Evolutionary conservation across 1,140 invertebrate genomes (phyloP), one percentile per base, ranked within the genome.

Genomic region (Papilio machaon): DNA sequence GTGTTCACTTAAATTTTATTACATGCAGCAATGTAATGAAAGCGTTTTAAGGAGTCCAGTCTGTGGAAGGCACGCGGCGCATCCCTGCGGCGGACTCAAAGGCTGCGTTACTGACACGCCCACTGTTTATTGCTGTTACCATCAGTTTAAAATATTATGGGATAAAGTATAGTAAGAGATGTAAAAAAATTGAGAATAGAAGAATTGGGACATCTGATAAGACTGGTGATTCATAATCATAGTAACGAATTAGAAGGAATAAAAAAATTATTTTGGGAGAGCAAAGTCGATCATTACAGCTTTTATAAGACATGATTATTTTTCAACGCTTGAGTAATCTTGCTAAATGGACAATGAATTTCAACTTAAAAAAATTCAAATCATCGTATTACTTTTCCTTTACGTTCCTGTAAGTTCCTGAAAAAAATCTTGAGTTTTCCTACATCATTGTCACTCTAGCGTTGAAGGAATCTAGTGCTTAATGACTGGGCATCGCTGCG

Each of bases 11-110:
- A 85, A 88, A 89, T 80, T 87, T 89, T 86, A 88, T 86, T 85
- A 88, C 85, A 87, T 86, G 79, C 60, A 80, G 78, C 78, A 83
- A 80, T 82, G 83, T 81, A 86, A 89, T 87, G 83, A 87, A 85
- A 87, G 84, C 80, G 80, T 89, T 90, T 88, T 88, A 88, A 89
- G 88, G 86, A 89, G 89, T 85, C 85, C 85, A 64, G 75, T 85
- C 85, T 83, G 83, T 83, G 85, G 83, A 82, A 84, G 87, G 82
- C 87, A 89, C 88, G 87, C 84, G 83, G 85, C 87, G 86, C 87
- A 91, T 89, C 85, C 85, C 85, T 85, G 89, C 86, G 86, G 85
- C 84, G 83, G 79, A 82, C 89, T 89, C 89, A 89, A 90, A 89
- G 86, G 86, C 84, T 82, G 82, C 80, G 82, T 75, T 82, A 83